A percentile compares a stretch with the other conserved stretches of the same genome.
Conservation (phyloP, 1,140 invertebrate species). For the Hormaphis cornu region DNA sequence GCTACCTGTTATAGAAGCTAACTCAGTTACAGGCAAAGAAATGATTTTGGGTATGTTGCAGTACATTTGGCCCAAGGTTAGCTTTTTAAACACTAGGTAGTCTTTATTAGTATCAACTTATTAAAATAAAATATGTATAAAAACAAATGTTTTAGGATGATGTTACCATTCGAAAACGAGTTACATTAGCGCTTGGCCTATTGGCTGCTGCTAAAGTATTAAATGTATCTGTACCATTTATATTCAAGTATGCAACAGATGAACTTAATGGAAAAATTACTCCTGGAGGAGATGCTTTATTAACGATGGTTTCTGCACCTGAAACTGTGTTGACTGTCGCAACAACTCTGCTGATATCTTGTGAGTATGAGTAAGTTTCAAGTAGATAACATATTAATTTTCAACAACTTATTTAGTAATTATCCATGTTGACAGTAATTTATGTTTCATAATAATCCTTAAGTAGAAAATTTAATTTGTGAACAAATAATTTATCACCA, state of each 20-base stretch:
- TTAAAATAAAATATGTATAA: conserved; percentile 21
- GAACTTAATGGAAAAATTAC: conserved; percentile 61
- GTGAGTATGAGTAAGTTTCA: conserved; percentile 53
- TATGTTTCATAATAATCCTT: too few relatives aligned
- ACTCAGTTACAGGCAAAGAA: conserved; percentile 54
- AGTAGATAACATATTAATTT: background rate
- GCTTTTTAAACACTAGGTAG: conserved; percentile 33
- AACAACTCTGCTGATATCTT: conserved; percentile 76
- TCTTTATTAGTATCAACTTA: background rate
- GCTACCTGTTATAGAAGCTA: background rate
- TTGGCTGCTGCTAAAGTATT: conserved; percentile 73
- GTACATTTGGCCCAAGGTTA: conserved; percentile 92
- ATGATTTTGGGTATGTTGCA: conserved; percentile 80
- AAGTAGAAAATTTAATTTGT: too few relatives aligned
- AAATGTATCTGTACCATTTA: conserved; percentile 91
- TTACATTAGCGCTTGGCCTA: conserved; percentile 72
- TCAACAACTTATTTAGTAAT: background rate
- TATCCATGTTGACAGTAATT: too few relatives aligned
- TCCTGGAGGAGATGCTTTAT: conserved; percentile 44
- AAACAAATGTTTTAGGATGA: conserved; percentile 54
- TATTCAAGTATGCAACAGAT: conserved; percentile 92
- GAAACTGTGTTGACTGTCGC: conserved; percentile 62
- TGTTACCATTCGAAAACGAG: conserved; percentile 63
- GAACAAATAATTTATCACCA: too few relatives aligned
- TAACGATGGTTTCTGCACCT: conserved; percentile 60